These are phyloP conservation scores for Vespertilio murinus DNA, from an alignment of 2,797 vertebrate species.

Conservation along the genomic window DNA sequence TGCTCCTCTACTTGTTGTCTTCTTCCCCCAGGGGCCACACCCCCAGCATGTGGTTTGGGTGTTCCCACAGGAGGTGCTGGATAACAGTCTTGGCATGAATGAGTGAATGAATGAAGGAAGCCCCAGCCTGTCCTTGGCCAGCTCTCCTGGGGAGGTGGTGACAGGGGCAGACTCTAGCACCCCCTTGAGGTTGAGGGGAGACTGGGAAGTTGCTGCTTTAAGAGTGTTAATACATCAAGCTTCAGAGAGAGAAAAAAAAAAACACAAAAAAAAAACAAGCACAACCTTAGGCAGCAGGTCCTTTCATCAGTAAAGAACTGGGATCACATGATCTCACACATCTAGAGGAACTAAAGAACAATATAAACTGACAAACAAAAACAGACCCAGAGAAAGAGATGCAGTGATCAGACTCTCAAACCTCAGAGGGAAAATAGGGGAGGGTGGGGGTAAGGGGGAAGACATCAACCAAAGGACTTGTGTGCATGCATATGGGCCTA, in stretches of 20 bases:
- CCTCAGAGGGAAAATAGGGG: too few relatives aligned
- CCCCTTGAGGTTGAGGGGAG: neutral
- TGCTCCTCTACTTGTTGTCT: neutral
- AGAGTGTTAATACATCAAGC: neutral
- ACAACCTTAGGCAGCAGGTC: neutral
- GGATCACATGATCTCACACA: too few relatives aligned
- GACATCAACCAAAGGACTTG: too few relatives aligned
- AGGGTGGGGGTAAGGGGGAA: too few relatives aligned
- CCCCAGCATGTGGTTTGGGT: fast-evolving
- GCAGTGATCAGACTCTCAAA: too few relatives aligned
- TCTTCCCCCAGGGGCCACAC: neutral
- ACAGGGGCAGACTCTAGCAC: neutral
- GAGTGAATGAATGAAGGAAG: neutral
- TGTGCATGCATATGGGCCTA: too few relatives aligned
- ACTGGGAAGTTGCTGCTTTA: neutral
- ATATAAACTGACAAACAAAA: too few relatives aligned
- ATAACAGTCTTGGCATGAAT: neutral
- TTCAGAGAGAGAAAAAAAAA: neutral
- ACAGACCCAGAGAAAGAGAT: too few relatives aligned
- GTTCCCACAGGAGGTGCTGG: neutral
- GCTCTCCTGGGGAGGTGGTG: neutral
- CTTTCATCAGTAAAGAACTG: neutral
- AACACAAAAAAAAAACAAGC: neutral
- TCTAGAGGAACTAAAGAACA: too few relatives aligned
- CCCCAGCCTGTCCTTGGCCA: neutral